These are phyloP conservation scores for Helobdella robusta DNA, from an alignment of 2,888 invertebrate species.

Conservation along the genomic window DNA sequence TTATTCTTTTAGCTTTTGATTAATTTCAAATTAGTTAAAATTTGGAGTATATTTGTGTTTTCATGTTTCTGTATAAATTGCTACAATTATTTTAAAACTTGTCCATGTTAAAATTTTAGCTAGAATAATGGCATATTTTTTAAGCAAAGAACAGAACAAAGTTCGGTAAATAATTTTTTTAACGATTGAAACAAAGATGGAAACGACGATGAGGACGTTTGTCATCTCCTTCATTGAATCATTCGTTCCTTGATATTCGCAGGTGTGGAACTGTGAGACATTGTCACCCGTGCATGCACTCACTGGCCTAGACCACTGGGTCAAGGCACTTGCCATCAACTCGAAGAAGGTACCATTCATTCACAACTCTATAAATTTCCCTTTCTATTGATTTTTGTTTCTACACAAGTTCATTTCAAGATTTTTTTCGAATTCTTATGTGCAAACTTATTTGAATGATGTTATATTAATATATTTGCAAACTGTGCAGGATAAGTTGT, in stretches of 20 bases:
- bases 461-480: background rate
- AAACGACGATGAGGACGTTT: no score
- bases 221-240: no score
- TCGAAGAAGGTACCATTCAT: conserved; percentile 23
- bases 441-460: no score
- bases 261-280: conserved; percentile 42
- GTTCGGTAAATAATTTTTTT: no score
- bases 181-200: no score
- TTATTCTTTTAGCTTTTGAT: background rate
- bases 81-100: background rate
- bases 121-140: no score
- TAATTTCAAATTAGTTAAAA: background rate
- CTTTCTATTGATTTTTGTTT: background rate
- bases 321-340: conserved; percentile 40
- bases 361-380: conserved; percentile 1
- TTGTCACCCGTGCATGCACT: conserved; percentile 39
- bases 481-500: conserved; percentile 33
- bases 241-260: background rate
- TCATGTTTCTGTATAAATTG: background rate
- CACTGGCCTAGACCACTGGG: conserved; percentile 44
- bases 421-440: no score
- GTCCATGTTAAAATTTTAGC: background rate
- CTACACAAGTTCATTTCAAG: no score
- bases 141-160: no score
- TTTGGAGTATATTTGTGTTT: background rate